Percentiles rank a stretch among this genome's conserved stretches.
Evolutionary conservation across 2,888 invertebrate genomes (phyloP).

Genomic region (Eilema griseolum): DNA sequence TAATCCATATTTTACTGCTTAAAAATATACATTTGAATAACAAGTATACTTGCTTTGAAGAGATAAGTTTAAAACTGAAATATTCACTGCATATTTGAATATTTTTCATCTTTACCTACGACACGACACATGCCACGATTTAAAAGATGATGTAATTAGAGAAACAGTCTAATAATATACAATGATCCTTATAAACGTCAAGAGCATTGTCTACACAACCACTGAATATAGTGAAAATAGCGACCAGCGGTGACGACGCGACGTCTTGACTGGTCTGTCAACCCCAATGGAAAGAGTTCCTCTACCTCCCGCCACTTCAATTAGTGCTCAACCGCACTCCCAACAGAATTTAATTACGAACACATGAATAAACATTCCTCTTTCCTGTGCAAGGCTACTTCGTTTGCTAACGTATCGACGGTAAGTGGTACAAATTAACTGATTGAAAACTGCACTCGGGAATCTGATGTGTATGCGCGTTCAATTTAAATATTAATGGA

Average conservation of each 20-base stretch:
- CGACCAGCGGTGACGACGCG: neutral
- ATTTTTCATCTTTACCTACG: neutral
- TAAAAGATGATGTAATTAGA: neutral
- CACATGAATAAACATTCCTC: conserved; percentile 66
- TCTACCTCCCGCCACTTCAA: conserved; percentile 56
- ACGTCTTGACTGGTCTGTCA: conserved; percentile 22
- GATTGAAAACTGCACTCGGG: conserved; percentile 23
- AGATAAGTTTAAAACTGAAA: neutral
- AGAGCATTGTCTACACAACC: conserved; percentile 25
- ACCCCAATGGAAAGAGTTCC: conserved; percentile 13
- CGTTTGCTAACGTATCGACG: conserved; percentile 39
- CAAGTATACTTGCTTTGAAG: neutral
- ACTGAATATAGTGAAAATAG: neutral
- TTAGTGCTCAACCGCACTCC: conserved; percentile 59
- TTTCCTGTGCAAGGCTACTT: conserved; percentile 42
- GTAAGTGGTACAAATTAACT: conserved; percentile 38
- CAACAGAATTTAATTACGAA: conserved; percentile 65
- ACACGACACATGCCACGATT: too few species aligned
- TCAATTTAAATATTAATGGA: neutral
- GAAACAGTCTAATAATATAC: neutral
- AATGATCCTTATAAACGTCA: conserved; percentile 26
- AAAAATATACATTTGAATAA: neutral
- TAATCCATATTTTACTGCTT: neutral
- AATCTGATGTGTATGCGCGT: conserved; percentile 25
- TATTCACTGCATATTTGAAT: neutral